These are phyloP conservation scores for Salticus scenicus DNA, from an alignment of 2,888 invertebrate genomes.

Conservation along the genomic window DNA sequence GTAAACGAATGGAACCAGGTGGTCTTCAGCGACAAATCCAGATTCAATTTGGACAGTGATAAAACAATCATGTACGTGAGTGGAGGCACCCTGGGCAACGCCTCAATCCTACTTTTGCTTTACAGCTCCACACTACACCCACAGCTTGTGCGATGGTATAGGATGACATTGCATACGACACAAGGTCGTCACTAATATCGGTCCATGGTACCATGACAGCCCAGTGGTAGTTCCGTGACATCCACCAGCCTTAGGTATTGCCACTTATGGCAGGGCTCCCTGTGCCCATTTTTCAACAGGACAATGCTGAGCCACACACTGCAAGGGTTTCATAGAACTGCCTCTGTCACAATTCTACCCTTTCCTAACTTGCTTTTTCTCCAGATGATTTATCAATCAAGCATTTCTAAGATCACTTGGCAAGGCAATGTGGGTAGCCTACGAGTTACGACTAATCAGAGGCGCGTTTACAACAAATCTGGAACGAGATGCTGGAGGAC, in stretches of 20 bases:
- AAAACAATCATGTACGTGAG: too few relatives aligned
- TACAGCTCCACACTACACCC: background rate
- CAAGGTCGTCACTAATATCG: too few relatives aligned
- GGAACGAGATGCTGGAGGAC: too few relatives aligned
- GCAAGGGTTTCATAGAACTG: background rate
- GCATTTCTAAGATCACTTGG: background rate
- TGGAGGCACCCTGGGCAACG: too few relatives aligned
- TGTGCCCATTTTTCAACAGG: background rate
- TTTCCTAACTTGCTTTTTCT: background rate
- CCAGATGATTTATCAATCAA: background rate
- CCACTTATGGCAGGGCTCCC: background rate
- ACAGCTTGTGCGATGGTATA: background rate
- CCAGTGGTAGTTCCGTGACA: background rate
- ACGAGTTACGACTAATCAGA: background rate
- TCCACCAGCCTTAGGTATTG: background rate
- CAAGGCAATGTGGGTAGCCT: background rate
- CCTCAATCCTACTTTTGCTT: too few relatives aligned
- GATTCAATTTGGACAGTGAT: too few relatives aligned
- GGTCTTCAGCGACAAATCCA: too few relatives aligned
- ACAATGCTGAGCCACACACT: background rate
- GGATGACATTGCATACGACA: too few relatives aligned
- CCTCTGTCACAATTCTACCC: background rate
- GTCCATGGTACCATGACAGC: background rate
- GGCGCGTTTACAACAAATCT: too few relatives aligned
- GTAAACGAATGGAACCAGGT: too few relatives aligned